Evolutionary conservation across 2,888 invertebrate species (phyloP), one percentile per base, ranked within the genome.

Genomic region (Heterodera filipjevi): DNA sequence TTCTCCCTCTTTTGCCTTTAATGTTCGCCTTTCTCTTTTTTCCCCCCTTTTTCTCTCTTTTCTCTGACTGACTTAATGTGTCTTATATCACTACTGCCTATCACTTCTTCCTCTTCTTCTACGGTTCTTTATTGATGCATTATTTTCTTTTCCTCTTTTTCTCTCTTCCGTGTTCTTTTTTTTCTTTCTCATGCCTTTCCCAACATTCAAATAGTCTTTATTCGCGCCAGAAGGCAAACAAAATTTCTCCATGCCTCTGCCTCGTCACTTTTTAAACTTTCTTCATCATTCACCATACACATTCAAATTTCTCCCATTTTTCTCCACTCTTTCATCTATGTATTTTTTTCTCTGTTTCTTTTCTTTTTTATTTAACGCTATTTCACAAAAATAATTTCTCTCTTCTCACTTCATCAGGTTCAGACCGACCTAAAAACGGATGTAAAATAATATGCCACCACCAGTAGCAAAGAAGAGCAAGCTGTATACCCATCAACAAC

Each of bases 391-490:
- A 49, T 3, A 8, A 12, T 19, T 19, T 49, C 49, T 49, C 49
- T 49, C 14, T 0, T 19, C 49, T 49, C 49, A 19, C 16, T 19
- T 3, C 49, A 19, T 49, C 59, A 59, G 12, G 27, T 59, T 59
- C 59, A 59, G 59, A 59, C 59, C 59, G 10, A 59, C 59, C 59
- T 19, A 59, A 59, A 59, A 59, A 59, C 59, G 27, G 59, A 59
- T 59, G 59, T 59, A 59, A 59, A 27, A 59, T 22, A n/a, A n/a
- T 27, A 59, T 59, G 59, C 59, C 59, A 59, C 59, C 59, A 6
- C 59, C 59, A 59, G 6, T 22, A 53, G 5, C 59, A n/a, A 59
- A 59, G 59, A n/a, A 12, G 27, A 5, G 59, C 22, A 59, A 59
- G 27, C 59, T 27, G 59, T 27, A 59, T 3, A 19, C 10, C 49